Percentiles rank a stretch among this genome's conserved stretches.
Conservation (phyloP, 2,797 vertebrate species). For the Merluccius polli region DNA sequence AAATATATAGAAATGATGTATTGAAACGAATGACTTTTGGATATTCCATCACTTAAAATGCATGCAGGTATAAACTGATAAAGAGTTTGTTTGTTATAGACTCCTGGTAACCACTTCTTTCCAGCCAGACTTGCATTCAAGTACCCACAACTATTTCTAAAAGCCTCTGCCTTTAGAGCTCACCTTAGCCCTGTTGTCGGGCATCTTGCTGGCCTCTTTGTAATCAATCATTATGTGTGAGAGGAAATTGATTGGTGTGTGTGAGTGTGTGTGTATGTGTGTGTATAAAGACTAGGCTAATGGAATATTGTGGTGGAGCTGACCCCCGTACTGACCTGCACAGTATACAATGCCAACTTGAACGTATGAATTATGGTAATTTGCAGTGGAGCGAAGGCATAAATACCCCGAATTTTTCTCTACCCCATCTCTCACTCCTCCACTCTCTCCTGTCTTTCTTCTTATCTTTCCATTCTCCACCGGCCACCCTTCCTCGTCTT, state of each 20-base stretch:
- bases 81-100: slow-evolving; percentile 18
- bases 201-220: slow-evolving; percentile 39
- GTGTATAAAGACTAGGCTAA: slow-evolving; percentile 42
- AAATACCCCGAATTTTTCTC: slow-evolving; percentile 42
- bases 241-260: slow-evolving; percentile 62
- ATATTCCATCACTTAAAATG: background rate
- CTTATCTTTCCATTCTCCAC: slow-evolving; percentile 9
- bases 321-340: slow-evolving; percentile 57
- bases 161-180: slow-evolving; percentile 29
- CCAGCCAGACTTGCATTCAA: slow-evolving; percentile 18
- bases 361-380: slow-evolving; percentile 68
- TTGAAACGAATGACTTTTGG: too few species aligned
- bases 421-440: slow-evolving; percentile 9
- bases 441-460: slow-evolving; percentile 20
- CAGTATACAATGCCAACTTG: slow-evolving; percentile 58
- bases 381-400: slow-evolving; percentile 49
- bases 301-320: slow-evolving; percentile 52
- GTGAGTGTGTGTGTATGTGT: slow-evolving; percentile 6
- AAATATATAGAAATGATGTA: background rate
- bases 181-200: slow-evolving; percentile 42
- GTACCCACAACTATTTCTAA: slow-evolving; percentile 30
- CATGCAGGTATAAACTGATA: background rate
- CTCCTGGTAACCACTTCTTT: background rate
- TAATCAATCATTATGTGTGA: slow-evolving; percentile 57
- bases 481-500: slow-evolving; percentile 17